A percentile compares a stretch with the other conserved stretches of the same genome.
These are phyloP conservation scores for Hypomecis punctinalis DNA, from an alignment of 2,888 invertebrate species.

Conservation along the genomic window DNA sequence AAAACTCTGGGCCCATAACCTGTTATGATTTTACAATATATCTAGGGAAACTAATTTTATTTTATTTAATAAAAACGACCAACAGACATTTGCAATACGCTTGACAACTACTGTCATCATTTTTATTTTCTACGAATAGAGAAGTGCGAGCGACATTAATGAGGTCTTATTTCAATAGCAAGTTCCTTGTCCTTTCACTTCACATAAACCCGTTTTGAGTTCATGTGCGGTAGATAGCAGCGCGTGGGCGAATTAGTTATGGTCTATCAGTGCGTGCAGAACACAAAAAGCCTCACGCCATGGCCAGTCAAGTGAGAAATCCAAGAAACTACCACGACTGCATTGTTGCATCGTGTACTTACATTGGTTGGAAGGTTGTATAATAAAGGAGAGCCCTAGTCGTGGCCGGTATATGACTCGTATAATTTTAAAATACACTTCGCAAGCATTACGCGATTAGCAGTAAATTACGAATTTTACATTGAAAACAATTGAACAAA, in stretches of 20 bases:
- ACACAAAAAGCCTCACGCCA: conserved; percentile 48
- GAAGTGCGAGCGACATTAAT: no score
- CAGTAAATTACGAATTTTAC: not conserved
- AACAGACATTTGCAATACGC: no score
- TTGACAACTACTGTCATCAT: no score
- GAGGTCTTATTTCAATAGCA: no score
- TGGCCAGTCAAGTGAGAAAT: conserved; percentile 53
- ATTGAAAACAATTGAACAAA: not conserved
- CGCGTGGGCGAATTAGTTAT: conserved; percentile 44
- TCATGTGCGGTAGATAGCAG: conserved; percentile 8
- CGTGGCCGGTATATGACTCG: conserved; percentile 16
- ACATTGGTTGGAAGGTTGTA: conserved; percentile 14
- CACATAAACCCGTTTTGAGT: conserved; percentile 26
- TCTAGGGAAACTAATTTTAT: no score
- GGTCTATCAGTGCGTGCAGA: conserved; percentile 26
- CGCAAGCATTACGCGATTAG: not conserved
- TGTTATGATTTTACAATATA: no score
- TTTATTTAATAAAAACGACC: no score
- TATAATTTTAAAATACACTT: conserved; percentile 1
- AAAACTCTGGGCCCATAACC: no score
- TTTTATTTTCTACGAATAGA: no score
- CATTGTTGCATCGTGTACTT: conserved; percentile 28
- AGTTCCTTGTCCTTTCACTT: conserved; percentile 53
- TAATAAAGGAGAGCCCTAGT: not conserved
- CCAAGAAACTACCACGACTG: conserved; percentile 40